Percentiles rank a stretch among this genome's conserved stretches.
phyloP scores from a whole-genome alignment of 2,888 invertebrate genomes.

The Aphelenchoides bicaudatus region DNA sequence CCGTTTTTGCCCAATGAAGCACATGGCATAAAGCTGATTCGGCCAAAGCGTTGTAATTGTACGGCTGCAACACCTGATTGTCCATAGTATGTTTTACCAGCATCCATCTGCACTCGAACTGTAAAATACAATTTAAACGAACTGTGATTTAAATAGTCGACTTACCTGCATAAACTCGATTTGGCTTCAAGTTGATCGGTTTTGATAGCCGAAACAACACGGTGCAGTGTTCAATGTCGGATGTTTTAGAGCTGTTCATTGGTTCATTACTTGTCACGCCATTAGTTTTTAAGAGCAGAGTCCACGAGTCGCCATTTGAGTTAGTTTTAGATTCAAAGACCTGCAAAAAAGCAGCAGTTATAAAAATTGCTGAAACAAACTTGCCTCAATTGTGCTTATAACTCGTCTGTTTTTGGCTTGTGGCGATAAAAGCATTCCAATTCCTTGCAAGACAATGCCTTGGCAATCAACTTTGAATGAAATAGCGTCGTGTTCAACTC shows the following conservation, averaged over 20 bases:
- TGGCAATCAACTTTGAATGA: conserved; percentile 73
- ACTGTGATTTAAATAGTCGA: no score
- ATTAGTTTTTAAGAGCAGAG: conserved; percentile 8
- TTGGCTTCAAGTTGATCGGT: conserved; percentile 37
- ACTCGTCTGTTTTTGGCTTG: conserved; percentile 10
- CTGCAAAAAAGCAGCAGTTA: conserved; percentile 13
- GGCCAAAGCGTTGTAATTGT: conserved; percentile 71
- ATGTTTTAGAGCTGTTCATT: neutral
- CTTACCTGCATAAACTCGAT: conserved; percentile 46
- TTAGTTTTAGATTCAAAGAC: conserved; percentile 15
- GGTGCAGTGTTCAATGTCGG: conserved; percentile 15
- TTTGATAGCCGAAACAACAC: conserved; percentile 27
- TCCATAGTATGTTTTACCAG: conserved; percentile 79
- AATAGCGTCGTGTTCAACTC: conserved; percentile 92
- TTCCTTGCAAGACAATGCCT: conserved; percentile 83
- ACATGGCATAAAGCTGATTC: conserved; percentile 37
- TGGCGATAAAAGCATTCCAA: conserved; percentile 76
- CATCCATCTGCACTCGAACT: conserved; percentile 40
- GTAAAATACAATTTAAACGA: no score
- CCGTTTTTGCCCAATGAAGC: conserved; percentile 65
- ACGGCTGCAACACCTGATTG: conserved; percentile 72
- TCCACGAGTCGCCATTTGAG: conserved; percentile 9
- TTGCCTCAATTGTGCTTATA: neutral
- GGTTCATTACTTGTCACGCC: neutral
- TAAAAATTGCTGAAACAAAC: no score